Evolutionary conservation across 2,113 vertebrate genomes (phyloP).

Genomic region (Tetraodon nigroviridis): DNA sequence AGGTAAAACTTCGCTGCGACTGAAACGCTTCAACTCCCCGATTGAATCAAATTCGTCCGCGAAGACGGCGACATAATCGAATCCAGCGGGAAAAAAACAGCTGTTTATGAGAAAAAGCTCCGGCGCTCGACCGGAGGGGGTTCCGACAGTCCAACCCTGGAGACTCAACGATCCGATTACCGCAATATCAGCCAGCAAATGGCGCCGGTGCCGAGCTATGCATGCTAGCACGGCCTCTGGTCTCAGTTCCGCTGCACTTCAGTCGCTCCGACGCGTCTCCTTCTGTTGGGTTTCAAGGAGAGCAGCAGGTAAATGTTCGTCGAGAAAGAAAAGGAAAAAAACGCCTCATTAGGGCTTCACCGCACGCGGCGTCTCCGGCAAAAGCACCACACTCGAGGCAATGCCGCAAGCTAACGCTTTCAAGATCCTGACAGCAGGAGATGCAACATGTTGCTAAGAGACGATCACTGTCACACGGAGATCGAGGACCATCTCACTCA

Average conservation of each 20-base stretch:
- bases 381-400: constrained; percentile 7
- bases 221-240: constrained; percentile 1
- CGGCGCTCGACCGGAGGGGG: no score
- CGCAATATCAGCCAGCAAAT: no score
- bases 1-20: constrained; percentile 10
- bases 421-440: constrained; percentile 13
- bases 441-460: constrained; percentile 30
- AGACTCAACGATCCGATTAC: no score
- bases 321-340: not conserved
- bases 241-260: no score
- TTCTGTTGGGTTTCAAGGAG: constrained; percentile 8
- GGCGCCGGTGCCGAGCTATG: not conserved
- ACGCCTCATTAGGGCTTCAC: constrained; percentile 23
- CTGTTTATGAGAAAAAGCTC: no score
- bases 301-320: constrained; percentile 17
- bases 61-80: not conserved
- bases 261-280: no score
- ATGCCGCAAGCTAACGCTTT: constrained; percentile 33
- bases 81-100: no score
- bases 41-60: constrained; percentile 22
- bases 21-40: not conserved
- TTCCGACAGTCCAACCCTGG: no score
- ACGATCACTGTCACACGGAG: constrained; percentile 15
- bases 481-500: no score
- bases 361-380: constrained; percentile 3